Conservation (phyloP, 2,888 invertebrate genomes). For the Lissonota sp. region DNA sequence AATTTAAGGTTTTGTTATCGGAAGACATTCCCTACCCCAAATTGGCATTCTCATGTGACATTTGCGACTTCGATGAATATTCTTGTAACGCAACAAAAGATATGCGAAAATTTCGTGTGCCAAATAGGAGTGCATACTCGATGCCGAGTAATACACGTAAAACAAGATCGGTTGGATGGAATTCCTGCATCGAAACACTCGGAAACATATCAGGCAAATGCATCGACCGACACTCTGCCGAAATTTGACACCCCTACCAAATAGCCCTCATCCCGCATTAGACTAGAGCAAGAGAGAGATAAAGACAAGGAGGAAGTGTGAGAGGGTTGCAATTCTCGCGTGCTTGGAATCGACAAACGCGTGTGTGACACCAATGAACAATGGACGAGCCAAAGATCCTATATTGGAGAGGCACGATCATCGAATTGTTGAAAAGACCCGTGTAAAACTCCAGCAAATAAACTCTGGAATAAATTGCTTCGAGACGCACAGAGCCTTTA, state of each 20-base stretch:
- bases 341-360: conserved; percentile 51
- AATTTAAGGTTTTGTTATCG: no score
- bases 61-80: conserved; percentile 18
- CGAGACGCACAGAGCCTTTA: no score
- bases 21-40: no score
- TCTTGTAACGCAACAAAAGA: conserved; percentile 4
- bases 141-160: not conserved
- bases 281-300: no score
- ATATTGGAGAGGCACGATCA: not conserved
- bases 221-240: conserved; percentile 23
- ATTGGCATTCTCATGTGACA: no score
- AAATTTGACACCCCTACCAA: conserved; percentile 36
- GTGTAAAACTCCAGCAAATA: no score
- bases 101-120: conserved; percentile 6
- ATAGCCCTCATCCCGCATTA: not conserved
- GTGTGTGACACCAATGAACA: not conserved
- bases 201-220: no score
- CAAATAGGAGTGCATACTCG: conserved; percentile 21
- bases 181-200: not conserved
- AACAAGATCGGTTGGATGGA: not conserved
- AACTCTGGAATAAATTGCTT: no score
- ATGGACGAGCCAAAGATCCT: not conserved
- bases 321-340: conserved; percentile 22
- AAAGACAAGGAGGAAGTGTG: no score
- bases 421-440: no score